Evolutionary conservation across 2,113 vertebrate genomes (phyloP), one percentile per base, ranked within the genome.

Genomic region (Agapornis roseicollis): DNA sequence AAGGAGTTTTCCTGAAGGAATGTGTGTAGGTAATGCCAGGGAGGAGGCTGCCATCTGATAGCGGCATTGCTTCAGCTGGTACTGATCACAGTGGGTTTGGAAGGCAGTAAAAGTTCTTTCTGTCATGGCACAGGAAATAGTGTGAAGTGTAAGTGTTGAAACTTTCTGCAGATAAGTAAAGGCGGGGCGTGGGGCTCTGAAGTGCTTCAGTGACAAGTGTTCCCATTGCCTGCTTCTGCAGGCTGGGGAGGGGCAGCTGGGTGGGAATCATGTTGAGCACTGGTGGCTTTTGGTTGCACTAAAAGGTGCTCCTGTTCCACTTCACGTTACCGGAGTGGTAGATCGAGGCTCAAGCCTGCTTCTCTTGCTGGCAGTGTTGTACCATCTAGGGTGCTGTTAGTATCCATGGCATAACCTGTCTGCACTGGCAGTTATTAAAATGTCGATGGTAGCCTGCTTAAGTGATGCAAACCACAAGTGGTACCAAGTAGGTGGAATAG

Each of bases 51-150:
- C 49, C n/a, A 77, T 72, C 47, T 27, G 64, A 76, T 88, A 76
- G 37, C n/a, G 53, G 44, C 72, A 12, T 47, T 80, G 55, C 92
- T 91, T 95, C 60, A 35, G 65, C 76, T 90, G 64, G 68, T 82
- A 39, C 53, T 73, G 90, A 78, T 85, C 49, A 11, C 70, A 27
- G 74, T 33, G 89, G 50, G 33, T 79, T 95, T 85, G 73, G 27
- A 60, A 93, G 91, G 65, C 16, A 83, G 88, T 80, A 80, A 37
- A 80, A 89, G 47, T 53, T 47, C 61, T 93, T 76, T 81, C 84
- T 89, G 88, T 76, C 47, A 6, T 63, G 76, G 74, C 33, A 82
- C 93, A 94, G 95, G 95, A 96, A 96, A 77, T 65, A 22, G 61
- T 78, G 55, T 23, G 85, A 73, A 11, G 64, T 52, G 4, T 35